Evolutionary conservation across 2,888 invertebrate species (phyloP), one percentile per base, ranked within the genome.

Genomic region (Proisotoma minuta): DNA sequence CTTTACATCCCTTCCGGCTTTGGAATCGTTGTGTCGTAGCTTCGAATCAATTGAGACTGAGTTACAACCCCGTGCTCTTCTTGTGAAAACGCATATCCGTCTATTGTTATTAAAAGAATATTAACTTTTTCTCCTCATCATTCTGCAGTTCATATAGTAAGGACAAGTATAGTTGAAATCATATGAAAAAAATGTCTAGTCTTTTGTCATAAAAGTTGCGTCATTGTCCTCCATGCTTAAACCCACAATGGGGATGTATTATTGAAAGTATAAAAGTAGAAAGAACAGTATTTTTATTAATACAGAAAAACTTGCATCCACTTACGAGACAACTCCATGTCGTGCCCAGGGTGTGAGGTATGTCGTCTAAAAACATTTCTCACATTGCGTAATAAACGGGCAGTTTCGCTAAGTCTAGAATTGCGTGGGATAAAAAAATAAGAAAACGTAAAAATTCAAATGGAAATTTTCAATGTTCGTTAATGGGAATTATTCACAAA

Each of bases 81-180:
- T 87, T 98, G 98, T 49, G 97, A 98, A 82, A 99, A 99, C 73
- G 98, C 97, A 83, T 90, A 97, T 70, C 97, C 97, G 87, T 95
- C 95, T 96, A 81, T 69, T 43, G 57, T 29, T 54, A 22, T 1
- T 28, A 48, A 15, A 27, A n/a, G n/a, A n/a, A n/a, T n/a, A n/a
- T n/a, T n/a, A n/a, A n/a, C n/a, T n/a, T n/a, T n/a, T n/a, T n/a
- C n/a, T n/a, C n/a, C n/a, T n/a, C n/a, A n/a, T n/a, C n/a, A n/a
- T n/a, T n/a, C n/a, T n/a, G n/a, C n/a, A n/a, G n/a, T n/a, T n/a
- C n/a, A n/a, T n/a, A n/a, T n/a, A n/a, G n/a, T n/a, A n/a, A n/a
- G n/a, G n/a, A n/a, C n/a, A n/a, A n/a, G n/a, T n/a, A n/a, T n/a
- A n/a, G n/a, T n/a, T n/a, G n/a, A n/a, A n/a, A n/a, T n/a, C n/a